These are phyloP conservation scores for Alethe castanea DNA, from an alignment of 2,113 vertebrate genomes.

Conservation along the genomic window DNA sequence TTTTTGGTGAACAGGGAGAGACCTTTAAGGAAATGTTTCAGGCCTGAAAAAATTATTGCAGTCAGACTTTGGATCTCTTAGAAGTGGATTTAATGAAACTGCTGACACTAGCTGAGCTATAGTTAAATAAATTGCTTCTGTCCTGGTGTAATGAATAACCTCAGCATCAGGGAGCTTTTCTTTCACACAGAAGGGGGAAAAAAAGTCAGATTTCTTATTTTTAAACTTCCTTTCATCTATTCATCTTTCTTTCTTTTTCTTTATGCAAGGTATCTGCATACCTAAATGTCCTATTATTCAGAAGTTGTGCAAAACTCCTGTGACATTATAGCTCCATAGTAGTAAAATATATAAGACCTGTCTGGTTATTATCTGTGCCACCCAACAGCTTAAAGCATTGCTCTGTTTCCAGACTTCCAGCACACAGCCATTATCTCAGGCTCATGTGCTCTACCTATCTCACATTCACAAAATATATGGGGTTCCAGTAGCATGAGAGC, in stretches of 20 bases:
- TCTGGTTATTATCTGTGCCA: constrained; percentile 42
- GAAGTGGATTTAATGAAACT: constrained; percentile 35
- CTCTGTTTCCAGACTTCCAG: background rate
- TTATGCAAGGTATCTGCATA: background rate
- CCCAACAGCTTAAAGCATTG: background rate
- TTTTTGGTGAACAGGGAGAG: background rate
- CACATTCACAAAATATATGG: background rate
- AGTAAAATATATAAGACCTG: background rate
- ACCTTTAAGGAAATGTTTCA: constrained; percentile 18
- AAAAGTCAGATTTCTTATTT: constrained; percentile 39
- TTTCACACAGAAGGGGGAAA: background rate
- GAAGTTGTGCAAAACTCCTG: background rate
- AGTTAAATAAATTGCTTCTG: constrained; percentile 31
- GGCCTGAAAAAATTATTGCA: background rate
- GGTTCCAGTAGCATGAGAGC: background rate
- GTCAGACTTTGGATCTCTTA: constrained; percentile 6
- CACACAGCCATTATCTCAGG: background rate
- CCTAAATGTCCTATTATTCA: background rate
- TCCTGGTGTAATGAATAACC: constrained; percentile 11
- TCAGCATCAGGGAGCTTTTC: background rate
- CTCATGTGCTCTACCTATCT: background rate
- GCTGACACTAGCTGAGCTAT: background rate
- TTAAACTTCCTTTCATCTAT: constrained; percentile 38
- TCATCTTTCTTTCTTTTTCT: background rate
- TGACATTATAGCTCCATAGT: constrained; percentile 20